Base-by-base conservation (phyloP, 2,888 invertebrate genomes). In the Electrophaes corylata region DNA sequence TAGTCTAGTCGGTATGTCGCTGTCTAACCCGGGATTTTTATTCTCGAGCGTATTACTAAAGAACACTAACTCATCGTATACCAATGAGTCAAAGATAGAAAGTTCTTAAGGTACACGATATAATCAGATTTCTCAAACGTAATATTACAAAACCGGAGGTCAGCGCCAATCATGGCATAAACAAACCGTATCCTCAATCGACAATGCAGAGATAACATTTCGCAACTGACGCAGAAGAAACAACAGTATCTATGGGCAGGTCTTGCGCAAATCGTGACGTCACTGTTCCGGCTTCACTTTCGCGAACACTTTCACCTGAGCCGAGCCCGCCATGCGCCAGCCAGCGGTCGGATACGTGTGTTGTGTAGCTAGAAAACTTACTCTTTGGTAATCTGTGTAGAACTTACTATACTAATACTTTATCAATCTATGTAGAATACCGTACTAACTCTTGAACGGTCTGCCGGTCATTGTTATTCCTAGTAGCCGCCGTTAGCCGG, bases 281-380 rank as follows among this genome's bases (percentile, higher is more conserved):
- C 87, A 91, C 69, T 73, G 84, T 90, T 89, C 89, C 90, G 91
- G 88, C 83, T 90, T 91, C 88, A 86, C 92, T 92, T 91, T 91
- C 92, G 88, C 89, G 78, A 82, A 83, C 87, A 91, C 91, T 91
- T 91, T 91, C 91, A 85, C 91, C 86, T 75, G 78, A 45, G 57
- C 55, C 64, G 62, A 76, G 81, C 78, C 79, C 77, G 49, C 51
- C 33, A 26, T 62, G 62, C 76, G 81, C 78, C 79, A 77, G 49
- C 51, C 33, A 26, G 77, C 71, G 75, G 69, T 63, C 69, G 73
- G 63, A 71, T 63, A 74, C 78, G 67, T 41, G 54, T 43, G 54
- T 54, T 47, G 37, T 37, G 12, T 12, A 12, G 51, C 50, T 31
- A 47, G 29, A 45, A 37, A 43, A 51, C 55, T 43, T 35, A 56